Evolutionary conservation across 2,888 invertebrate species (phyloP), one percentile per base, ranked within the genome.

Genomic region (Callimorpha dominula): DNA sequence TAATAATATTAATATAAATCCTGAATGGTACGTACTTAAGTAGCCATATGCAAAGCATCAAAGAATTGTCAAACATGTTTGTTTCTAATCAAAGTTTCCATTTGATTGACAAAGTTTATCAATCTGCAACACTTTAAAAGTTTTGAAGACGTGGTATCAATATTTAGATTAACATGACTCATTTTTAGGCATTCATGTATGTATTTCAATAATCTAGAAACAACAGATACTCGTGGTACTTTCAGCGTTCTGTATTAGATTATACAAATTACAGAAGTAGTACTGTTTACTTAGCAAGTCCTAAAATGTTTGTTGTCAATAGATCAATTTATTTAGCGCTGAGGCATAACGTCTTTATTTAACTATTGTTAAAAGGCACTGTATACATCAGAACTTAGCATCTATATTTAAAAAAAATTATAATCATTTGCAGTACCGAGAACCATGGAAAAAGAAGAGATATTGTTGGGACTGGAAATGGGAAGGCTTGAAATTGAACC

Each of bases 401-500:
- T 50, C 9, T 50, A 50, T 46, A 46, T n/a, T 9, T 46, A 11
- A 8, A 64, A 20, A 49, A 49, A 40, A 8, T n/a, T 31, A 40
- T 52, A 43, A 31, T 49, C 3, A 83, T 57, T 85, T 84, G n/a
- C 83, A 87, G 87, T 81, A 77, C 71, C 79, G 79, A 74, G 15
- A 70, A 70, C 62, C 73, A 95, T 95, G 95, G 90, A 93, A 78
- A 93, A 94, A 86, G 93, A 95, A 88, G 96, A 96, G 73, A 88
- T 95, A 82, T 90, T 94, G 74, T 85, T 96, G 79, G 95, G 96
- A 79, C 93, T 95, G 75, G 94, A 96, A 87, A 92, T 97, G 91
- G 94, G 94, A 78, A 96, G 95, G 85, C 88, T 97, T 78, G 96
- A 96, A 92, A 96, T 97, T 87, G 96, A 96, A 81, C 94, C 96